Conservation (phyloP, 1,140 invertebrate species). For the Neodiprion virginianus region DNA sequence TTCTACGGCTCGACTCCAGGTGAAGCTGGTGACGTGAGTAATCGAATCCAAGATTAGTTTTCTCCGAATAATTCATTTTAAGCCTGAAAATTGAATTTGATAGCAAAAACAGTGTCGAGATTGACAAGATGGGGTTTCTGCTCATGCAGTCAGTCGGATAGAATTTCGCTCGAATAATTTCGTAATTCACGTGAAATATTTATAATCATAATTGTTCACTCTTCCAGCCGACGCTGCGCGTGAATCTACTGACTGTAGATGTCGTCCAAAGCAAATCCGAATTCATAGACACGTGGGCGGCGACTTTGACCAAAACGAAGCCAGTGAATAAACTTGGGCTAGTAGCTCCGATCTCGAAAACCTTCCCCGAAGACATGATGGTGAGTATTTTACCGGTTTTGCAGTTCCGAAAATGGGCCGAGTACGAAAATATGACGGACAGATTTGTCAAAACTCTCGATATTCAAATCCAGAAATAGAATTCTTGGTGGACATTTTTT, state of each 20-base stretch:
- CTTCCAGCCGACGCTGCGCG: neutral
- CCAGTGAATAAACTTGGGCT: neutral
- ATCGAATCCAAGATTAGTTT: no score
- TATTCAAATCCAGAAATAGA: neutral
- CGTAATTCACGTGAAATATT: neutral
- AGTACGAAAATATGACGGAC: neutral
- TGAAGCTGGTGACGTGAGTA: no score
- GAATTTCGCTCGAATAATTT: neutral
- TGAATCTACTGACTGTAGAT: neutral
- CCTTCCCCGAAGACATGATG: slow-evolving; percentile 7
- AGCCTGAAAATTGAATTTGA: no score
- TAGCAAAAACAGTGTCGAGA: no score
- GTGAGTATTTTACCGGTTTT: neutral
- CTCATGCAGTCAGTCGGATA: no score
- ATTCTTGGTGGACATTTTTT: neutral
- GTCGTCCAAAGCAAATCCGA: neutral
- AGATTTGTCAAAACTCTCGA: neutral
- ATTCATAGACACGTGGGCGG: neutral
- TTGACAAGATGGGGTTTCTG: no score
- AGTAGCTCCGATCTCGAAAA: neutral
- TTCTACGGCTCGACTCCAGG: no score
- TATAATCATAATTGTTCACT: neutral
- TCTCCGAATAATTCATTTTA: no score
- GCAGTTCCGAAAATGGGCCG: neutral
- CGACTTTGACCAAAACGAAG: neutral